Base-by-base conservation (phyloP, 1,140 invertebrate genomes). In the Leptoteleia sp. region DNA sequence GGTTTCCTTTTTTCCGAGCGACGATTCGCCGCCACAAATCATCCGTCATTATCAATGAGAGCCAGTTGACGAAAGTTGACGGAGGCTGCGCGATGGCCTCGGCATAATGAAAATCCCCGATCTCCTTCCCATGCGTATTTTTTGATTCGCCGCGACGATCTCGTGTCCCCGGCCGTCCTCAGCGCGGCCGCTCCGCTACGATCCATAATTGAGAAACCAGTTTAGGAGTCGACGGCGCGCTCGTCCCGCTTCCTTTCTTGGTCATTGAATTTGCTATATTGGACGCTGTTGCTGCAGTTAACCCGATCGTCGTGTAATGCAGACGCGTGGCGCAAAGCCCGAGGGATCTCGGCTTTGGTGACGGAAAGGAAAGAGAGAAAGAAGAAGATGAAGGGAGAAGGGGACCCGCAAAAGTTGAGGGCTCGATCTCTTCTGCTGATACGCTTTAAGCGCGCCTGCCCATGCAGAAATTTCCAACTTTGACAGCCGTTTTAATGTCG, bases 151-250 rank as follows among this genome's bases (percentile, higher is more conserved):
- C 29, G 27, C 19, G 27, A 31, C 25, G 25, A n/a, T n/a, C 31
- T 48, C 59, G 7, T 12, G 25, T 9, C 1, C 25, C 19, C 61
- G 35, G n/a, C 3, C 7, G 5, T n/a, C n/a, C 48, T 48, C 13
- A n/a, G 1, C 2, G 1, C 48, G 38, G 8, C 19, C 16, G 12
- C 43, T 50, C 54, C 15, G 22, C 45, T 54, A 11, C 65, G 50
- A 40, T 70, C 73, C 65, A 70, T 76, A 76, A 76, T 76, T 40
- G 48, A 33, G 65, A 70, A 76, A 76, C 73, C 73, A 70, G 73
- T 76, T 76, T 70, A 47, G 37, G 54, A 59, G 17, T 19, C 19
- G 25, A 17, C 54, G 42, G 37, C 17, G 37, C 17, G 52, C 7
- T 61, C 45, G 37, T 61, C 33, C 71, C 12, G 70, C 35, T 67